Evolutionary conservation across 37 sponge, comb jelly and placozoan genomes (phyloP), one percentile per base, ranked within the genome.

Genomic region (Crambe crambe): DNA sequence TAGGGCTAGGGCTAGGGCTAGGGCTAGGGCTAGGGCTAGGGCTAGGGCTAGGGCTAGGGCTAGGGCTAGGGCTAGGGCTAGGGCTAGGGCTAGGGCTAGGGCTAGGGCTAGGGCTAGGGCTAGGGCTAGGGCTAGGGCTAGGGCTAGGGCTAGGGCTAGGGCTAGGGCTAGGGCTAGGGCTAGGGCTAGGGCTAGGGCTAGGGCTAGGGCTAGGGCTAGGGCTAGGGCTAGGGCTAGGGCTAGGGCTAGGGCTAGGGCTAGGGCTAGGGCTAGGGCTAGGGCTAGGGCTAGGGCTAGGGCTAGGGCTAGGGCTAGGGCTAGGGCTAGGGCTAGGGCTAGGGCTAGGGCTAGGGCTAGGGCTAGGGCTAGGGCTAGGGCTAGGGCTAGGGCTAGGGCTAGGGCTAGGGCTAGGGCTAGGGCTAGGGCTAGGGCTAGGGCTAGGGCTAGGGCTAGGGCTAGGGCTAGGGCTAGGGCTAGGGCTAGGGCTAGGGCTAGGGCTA

Each of bases 21-120:
- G 51, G 10, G 12, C 51, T 47, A 47, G 51, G 51, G 51, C 51
- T 47, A 47, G 51, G 10, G 12, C 51, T 47, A 47, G 51, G 51
- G 51, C 51, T 47, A 47, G 51, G 51, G 51, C 51, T 47, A 47
- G 51, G 51, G 51, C 51, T 47, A 47, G 51, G 51, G 51, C 51
- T 47, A 47, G 51, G 51, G 51, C 51, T 47, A 47, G 51, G 51
- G 51, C 51, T 47, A 47, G 51, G 51, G 51, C 51, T 47, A 47
- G 51, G 51, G 51, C 12, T 47, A 12, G 51, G 51, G 51, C 12
- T 47, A 47, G 51, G 51, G 51, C 51, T 47, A 12, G 51, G 51
- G 10, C 51, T 47, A 47, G 51, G 51, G 51, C 51, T 47, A 47
- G 51, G 51, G 51, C 51, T 47, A 47, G 51, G 51, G 51, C 51